A percentile compares a stretch with the other conserved stretches of the same genome.
Evolutionary conservation across 2,888 invertebrate genomes (phyloP).

Genomic region (Amphipyra tragopoginis): DNA sequence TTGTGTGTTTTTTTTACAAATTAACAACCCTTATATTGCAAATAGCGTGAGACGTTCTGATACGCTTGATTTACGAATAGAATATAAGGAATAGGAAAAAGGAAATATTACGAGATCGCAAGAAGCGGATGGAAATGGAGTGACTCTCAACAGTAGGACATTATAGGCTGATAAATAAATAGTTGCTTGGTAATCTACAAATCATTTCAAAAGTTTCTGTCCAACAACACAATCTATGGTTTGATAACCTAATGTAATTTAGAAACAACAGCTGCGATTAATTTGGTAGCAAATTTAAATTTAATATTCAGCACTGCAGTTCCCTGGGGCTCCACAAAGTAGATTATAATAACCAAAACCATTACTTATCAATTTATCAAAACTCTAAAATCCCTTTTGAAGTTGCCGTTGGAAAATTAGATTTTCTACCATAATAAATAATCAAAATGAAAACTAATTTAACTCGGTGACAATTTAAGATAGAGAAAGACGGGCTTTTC

Average conservation of each 20-base stretch:
- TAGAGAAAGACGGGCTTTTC: too few relatives aligned
- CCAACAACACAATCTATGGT: background rate
- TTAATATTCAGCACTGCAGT: conserved; percentile 34
- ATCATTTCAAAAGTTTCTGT: too few relatives aligned
- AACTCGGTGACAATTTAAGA: background rate
- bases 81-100: too few relatives aligned
- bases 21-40: background rate
- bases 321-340: conserved; percentile 23
- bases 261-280: conserved; percentile 26
- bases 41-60: background rate
- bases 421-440: conserved; percentile 35
- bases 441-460: background rate
- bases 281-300: conserved; percentile 39
- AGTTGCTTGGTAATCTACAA: too few relatives aligned
- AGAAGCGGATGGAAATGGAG: too few relatives aligned
- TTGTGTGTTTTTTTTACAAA: conserved; percentile 3
- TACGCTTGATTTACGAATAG: background rate
- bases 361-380: conserved; percentile 43
- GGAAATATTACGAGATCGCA: too few relatives aligned
- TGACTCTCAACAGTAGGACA: too few relatives aligned
- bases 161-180: too few relatives aligned
- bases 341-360: conserved; percentile 43
- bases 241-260: conserved; percentile 28
- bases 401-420: conserved; percentile 12
- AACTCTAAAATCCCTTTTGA: conserved; percentile 38